Base-by-base conservation (phyloP, 2,113 vertebrate species). In the Oriolus oriolus region DNA sequence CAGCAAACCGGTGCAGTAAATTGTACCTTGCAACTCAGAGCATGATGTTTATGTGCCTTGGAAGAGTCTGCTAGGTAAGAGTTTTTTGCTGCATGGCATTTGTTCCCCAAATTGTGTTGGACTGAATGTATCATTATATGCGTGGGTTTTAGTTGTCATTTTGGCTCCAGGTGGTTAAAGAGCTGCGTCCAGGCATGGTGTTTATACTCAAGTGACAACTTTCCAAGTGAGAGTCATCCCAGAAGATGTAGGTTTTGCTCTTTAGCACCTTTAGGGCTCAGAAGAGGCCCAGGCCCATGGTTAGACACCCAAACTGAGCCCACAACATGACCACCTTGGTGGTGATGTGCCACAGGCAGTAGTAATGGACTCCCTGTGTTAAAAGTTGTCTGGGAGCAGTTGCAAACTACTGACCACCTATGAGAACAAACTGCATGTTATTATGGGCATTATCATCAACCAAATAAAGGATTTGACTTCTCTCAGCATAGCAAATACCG, bases 81-180 rank as follows among this genome's bases (percentile, higher is more conserved):
- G 10, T 3, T 14, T 81, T 91, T 57, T 81, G 42, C 45, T 77
- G 74, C 54, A 6, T 39, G n/a, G 28, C 47, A 6, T 42, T 37
- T 10, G 1, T 63, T 82, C 49, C 21, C 57, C 14, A 89, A 31
- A 75, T 44, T 39, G 22, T 30, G 21, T 53, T 87, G 64, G 77
- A 45, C 30, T 0, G 0, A 47, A 13, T 2, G 1, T 42, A 30
- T 61, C 30, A 10, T 37, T 56, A 37, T 19, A 16, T 35, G 16
- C 12, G 2, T 22, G 30, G 9, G 27, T 21, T 91, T 87, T 64
- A 61, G 52, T 9, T 50, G 35, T 49, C 35, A 19, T 66, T 69
- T 82, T 82, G 69, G 22, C 47, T 76, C 22, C 65, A 26, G 20
- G 53, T 65, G 41, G 44, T 73, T 49, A 52, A 64, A 68, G 16